phyloP scores from a whole-genome alignment of 2,113 vertebrate genomes.

The Solenodon paradoxus region DNA sequence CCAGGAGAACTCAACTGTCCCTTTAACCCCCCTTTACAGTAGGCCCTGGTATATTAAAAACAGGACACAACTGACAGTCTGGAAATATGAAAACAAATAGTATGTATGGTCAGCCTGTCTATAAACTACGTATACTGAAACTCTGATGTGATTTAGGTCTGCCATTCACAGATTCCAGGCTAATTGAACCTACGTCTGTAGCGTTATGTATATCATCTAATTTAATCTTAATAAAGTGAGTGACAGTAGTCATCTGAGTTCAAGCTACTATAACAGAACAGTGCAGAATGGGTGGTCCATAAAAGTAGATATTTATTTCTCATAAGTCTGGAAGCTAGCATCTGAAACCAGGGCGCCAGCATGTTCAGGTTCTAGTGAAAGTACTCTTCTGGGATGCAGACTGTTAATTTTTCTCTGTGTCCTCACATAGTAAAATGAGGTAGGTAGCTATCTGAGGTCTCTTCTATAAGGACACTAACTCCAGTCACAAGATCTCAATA shows the following conservation, averaged over 20 bases:
- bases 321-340: not conserved
- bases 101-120: too few species aligned
- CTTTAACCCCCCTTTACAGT: too few species aligned
- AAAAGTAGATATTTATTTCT: not conserved
- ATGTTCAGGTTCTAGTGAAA: not conserved
- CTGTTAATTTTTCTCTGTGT: not conserved
- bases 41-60: too few species aligned
- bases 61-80: too few species aligned
- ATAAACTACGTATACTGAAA: not conserved
- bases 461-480: not conserved
- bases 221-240: not conserved
- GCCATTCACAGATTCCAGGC: not conserved
- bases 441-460: not conserved
- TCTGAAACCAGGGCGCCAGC: not conserved
- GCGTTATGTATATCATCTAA: conserved; percentile 1
- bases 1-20: too few species aligned
- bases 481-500: not conserved
- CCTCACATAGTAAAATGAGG: not conserved
- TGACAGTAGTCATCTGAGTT: not conserved
- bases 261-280: not conserved
- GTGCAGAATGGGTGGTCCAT: not conserved
- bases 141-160: not conserved
- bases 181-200: not conserved
- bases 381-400: not conserved
- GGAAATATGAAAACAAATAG: too few species aligned